Evolutionary conservation across 92 coral and sea anemone species (phyloP).

Genomic region (Metridium senile): DNA sequence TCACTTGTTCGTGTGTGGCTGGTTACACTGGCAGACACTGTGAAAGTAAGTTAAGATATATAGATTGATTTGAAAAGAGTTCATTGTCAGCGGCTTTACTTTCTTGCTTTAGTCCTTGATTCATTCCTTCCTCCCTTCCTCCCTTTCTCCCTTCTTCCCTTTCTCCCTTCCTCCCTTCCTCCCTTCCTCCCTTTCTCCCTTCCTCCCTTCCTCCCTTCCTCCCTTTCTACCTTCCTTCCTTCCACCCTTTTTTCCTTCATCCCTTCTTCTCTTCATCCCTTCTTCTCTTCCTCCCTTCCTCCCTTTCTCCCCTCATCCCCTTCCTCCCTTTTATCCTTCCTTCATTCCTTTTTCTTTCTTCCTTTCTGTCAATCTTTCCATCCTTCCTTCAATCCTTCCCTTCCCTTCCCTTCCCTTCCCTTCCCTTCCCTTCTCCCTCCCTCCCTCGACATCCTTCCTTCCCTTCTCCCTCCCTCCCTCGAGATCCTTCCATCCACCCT

Average conservation of each 20-base stretch:
- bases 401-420: background rate
- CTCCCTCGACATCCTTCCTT: too few relatives aligned
- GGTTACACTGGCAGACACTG: slow-evolving; percentile 20
- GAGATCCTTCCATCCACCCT: too few relatives aligned
- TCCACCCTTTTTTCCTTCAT: background rate
- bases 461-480: too few relatives aligned
- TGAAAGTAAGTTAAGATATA: too few relatives aligned
- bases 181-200: background rate
- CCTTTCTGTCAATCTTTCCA: background rate
- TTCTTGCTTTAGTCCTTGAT: too few relatives aligned
- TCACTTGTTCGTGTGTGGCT: slow-evolving; percentile 16
- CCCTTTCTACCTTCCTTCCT: background rate
- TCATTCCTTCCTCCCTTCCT: background rate
- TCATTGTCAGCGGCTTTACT: too few relatives aligned
- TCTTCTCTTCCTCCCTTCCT: background rate
- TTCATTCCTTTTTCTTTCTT: background rate
- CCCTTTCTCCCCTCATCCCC: background rate
- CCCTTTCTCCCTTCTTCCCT: background rate
- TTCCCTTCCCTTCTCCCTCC: too few relatives aligned
- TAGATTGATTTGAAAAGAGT: too few relatives aligned
- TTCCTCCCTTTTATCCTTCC: background rate
- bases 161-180: slow-evolving; percentile 1
- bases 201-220: background rate
- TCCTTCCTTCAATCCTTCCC: too few relatives aligned
- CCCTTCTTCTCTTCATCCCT: background rate